Evolutionary conservation across 30 jellyfish, hydroid and myxozoan genomes (phyloP), one percentile per base, ranked within the genome.

Genomic region (Phacellophora camtschatica): DNA sequence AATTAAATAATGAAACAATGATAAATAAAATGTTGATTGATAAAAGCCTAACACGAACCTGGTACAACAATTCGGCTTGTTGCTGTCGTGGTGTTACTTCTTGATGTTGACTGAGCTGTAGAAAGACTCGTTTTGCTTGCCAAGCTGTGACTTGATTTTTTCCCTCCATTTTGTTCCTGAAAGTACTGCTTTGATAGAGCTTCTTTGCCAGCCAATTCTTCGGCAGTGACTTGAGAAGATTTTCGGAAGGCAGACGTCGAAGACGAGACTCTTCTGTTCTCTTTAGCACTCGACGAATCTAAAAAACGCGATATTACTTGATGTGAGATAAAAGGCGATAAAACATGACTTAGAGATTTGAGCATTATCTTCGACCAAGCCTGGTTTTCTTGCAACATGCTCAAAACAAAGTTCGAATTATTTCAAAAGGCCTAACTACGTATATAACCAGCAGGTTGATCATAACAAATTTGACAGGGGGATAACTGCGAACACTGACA

Each of bases 161-260:
- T 23, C 27, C 45, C 63, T 24, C 56, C 63, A 19, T 36, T 57
- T 3, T 18, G 34, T 25, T 77, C 90, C 31, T 77, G 54, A 19
- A 77, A 36, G 48, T 77, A 77, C 35, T 77, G 90, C 45, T 64
- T 66, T 3, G 90, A 77, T 10, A 77, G 74, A 0, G 74, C 43
- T 36, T 64, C 82, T 25, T 77, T 77, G 45, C 82, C 81, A 23
- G 82, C 90, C 23, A 77, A 63, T 66, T 77, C 90, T 41, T 77
- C 90, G 33, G 62, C 31, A 34, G 65, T 77, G 20, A 77, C 73
- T 30, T 43, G 90, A 0, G 90, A 77, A 29, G 71, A 30, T 35
- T 43, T 39, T 49, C 49, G 29, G 7, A 50, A 22, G 3, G 56
- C n/a, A 19, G 39, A 34, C 16, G 62, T 15, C 22, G 42, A 16